Evolutionary conservation across 2,888 invertebrate genomes (phyloP).

Genomic region (Drosophila fungiperda): DNA sequence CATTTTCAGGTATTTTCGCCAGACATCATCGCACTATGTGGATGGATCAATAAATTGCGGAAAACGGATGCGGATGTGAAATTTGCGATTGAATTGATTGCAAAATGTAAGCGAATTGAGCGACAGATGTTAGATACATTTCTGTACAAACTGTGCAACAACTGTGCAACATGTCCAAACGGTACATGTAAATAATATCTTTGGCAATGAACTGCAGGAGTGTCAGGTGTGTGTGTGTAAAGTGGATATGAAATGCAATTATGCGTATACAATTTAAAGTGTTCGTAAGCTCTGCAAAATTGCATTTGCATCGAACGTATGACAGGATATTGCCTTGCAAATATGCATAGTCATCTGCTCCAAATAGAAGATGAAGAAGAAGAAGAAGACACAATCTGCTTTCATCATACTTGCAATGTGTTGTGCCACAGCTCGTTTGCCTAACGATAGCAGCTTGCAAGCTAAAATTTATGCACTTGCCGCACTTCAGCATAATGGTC

Average conservation of each 20-base stretch:
- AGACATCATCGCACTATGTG: conserved; percentile 5
- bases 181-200: conserved; percentile 17
- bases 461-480: conserved; percentile 64
- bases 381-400: conserved; percentile 59
- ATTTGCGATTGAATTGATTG: conserved; percentile 79
- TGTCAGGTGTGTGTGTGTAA: conserved; percentile 29
- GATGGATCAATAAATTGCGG: conserved; percentile 54
- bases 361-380: conserved; percentile 5
- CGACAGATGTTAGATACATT: conserved; percentile 39
- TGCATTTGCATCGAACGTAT: conserved; percentile 65
- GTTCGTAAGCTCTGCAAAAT: conserved; percentile 66
- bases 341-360: conserved; percentile 78
- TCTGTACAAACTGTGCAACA: background rate
- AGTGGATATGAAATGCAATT: conserved; percentile 60
- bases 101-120: conserved; percentile 33
- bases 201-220: background rate
- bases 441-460: conserved; percentile 39
- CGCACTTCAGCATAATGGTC: conserved; percentile 52
- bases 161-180: background rate
- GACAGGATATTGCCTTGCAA: conserved; percentile 68
- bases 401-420: conserved; percentile 39
- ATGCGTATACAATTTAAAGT: conserved; percentile 49
- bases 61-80: conserved; percentile 74
- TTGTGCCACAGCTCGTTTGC: conserved; percentile 47
- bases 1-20: conserved; percentile 34